Conservation (phyloP, 2,113 vertebrate genomes). For the Paedocypris sp. region DNA sequence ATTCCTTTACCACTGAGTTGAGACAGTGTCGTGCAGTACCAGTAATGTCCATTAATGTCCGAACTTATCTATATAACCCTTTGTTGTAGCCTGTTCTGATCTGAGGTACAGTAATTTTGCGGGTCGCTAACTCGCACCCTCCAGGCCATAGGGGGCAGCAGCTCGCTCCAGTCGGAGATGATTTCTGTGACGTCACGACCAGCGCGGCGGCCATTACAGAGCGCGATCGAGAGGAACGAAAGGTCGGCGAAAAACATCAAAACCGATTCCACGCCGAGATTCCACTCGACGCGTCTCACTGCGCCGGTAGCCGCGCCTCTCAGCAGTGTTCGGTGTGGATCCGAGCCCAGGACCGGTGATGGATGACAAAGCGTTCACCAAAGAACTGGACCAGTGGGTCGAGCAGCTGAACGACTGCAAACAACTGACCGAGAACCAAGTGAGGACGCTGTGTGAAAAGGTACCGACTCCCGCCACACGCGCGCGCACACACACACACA, state of each 20-base stretch:
- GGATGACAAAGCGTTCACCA: constrained; percentile 67
- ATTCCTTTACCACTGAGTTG: too few species aligned
- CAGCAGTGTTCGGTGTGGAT: neutral
- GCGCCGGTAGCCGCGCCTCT: neutral
- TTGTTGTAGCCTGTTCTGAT: too few species aligned
- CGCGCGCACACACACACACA: too few species aligned
- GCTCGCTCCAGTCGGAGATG: neutral
- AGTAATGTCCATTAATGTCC: too few species aligned
- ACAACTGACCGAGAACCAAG: constrained; percentile 64
- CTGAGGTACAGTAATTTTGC: too few species aligned
- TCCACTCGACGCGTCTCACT: neutral
- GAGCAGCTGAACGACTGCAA: constrained; percentile 68
- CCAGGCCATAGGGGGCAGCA: constrained; percentile 26
- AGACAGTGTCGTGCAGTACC: too few species aligned
- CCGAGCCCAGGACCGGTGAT: constrained; percentile 42
- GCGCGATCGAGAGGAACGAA: constrained; percentile 43
- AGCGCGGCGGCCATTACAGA: constrained; percentile 46
- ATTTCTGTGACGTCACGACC: constrained; percentile 38
- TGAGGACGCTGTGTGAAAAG: constrained; percentile 65
- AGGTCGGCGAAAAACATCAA: constrained; percentile 16
- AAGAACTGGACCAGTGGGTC: constrained; percentile 67
- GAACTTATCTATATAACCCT: too few species aligned
- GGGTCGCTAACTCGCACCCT: too few species aligned
- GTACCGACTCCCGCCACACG: too few species aligned
- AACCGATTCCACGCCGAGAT: too few species aligned